Evolutionary conservation across 2,797 vertebrate genomes (phyloP), one percentile per base, ranked within the genome.

Genomic region (Gadopsis marmoratus): DNA sequence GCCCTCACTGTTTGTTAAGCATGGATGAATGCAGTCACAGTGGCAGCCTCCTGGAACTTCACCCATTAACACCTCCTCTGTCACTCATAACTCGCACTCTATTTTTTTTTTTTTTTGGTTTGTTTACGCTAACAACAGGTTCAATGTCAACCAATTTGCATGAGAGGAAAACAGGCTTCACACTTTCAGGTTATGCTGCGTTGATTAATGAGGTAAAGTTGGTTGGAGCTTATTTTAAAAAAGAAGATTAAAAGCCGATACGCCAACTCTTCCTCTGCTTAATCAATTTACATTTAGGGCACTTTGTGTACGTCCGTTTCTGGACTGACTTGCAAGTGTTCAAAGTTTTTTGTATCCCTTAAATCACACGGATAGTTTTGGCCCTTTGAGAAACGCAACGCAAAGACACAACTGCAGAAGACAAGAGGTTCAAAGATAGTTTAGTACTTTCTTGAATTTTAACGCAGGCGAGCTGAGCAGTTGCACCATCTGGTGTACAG

Each of bases 11-110:
- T 82, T 83, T 78, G 84, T 79, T 67, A 62, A 85, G 86, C 90
- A 54, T 61, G 88, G 70, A 58, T 77, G 79, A 86, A 71, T 47
- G 12, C 78, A 67, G 66, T 48, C 21, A 7, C 68, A 9, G 77
- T 37, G 74, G 66, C 56, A 76, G 62, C 53, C 45, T 45, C 66
- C 71, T 17, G 62, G 5, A 75, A 37, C 76, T 74, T 82, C 81
- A 87, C 83, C 83, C 84, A 74, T 83, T 75, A 86, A 78, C 86
- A 53, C 87, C 39, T 77, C 29, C 54, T 76, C 71, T 43, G 67
- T 85, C 82, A 77, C 48, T 74, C 65, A 33, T 7, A 19, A 37
- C 43, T 83, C 23, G 13, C 69, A 55, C 51, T 37, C 26, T 26
- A 2, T 26, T 26, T 26, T 26, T 26, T 26, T 26, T 63, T 29